These are phyloP conservation scores for Lysandra bellargus DNA, from an alignment of 2,888 invertebrate genomes.

Conservation along the genomic window DNA sequence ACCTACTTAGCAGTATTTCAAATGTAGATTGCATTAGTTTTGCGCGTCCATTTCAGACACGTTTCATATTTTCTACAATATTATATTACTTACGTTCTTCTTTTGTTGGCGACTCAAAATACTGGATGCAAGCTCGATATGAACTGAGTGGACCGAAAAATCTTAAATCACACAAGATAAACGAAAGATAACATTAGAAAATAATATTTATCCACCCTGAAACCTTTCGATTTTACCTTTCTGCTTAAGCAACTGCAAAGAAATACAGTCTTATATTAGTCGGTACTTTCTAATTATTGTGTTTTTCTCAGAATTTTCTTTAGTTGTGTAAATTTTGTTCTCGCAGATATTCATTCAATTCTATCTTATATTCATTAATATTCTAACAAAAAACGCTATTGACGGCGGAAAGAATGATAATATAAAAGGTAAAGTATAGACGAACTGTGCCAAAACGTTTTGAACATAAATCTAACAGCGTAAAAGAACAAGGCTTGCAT, in stretches of 20 bases:
- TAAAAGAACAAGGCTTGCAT: not conserved
- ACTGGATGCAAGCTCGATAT: not conserved
- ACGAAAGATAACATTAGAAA: slow-evolving; percentile 9
- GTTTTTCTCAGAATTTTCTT: no score
- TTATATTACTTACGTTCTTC: not conserved
- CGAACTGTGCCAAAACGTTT: not conserved
- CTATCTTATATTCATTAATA: no score
- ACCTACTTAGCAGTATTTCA: not conserved
- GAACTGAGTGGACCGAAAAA: not conserved
- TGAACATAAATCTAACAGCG: not conserved
- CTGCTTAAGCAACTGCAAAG: not conserved
- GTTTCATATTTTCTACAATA: not conserved
- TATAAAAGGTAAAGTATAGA: no score
- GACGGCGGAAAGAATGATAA: no score
- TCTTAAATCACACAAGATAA: slow-evolving; percentile 6
- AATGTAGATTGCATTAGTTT: slow-evolving; percentile 4
- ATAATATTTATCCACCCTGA: slow-evolving; percentile 14
- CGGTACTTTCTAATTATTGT: no score
- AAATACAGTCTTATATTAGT: not conserved
- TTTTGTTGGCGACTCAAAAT: not conserved
- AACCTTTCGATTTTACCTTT: not conserved
- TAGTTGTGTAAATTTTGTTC: no score
- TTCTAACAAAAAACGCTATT: no score
- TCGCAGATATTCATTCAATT: no score
- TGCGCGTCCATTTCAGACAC: not conserved